Conservation (phyloP, 2,888 invertebrate species). For the Cryptus viduatorius region DNA sequence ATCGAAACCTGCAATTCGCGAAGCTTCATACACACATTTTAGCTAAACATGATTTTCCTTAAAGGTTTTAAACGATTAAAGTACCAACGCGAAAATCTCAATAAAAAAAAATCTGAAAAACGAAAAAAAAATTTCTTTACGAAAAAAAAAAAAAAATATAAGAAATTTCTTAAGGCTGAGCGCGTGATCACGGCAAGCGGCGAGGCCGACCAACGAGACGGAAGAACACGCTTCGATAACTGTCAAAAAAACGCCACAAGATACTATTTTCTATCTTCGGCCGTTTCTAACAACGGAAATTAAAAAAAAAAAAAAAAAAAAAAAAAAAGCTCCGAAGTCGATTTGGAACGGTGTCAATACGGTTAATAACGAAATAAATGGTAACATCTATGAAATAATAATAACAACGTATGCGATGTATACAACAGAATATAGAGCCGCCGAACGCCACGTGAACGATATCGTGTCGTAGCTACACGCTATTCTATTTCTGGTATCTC, state of each 20-base stretch:
- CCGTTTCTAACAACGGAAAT: background rate
- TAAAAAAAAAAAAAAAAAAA: slow-evolving; percentile 20
- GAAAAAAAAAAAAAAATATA: background rate
- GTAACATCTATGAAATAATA: background rate
- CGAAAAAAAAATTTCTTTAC: background rate
- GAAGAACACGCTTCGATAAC: slow-evolving; percentile 67
- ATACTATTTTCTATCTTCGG: slow-evolving; percentile 18
- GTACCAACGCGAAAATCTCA: background rate
- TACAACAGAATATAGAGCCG: slow-evolving; percentile 11
- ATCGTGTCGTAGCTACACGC: slow-evolving; percentile 21
- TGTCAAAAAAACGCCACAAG: slow-evolving; percentile 67
- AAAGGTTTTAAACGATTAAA: background rate
- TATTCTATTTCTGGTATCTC: slow-evolving; percentile 38
- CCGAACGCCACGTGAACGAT: slow-evolving; percentile 41
- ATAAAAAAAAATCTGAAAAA: background rate
- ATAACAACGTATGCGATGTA: slow-evolving; percentile 13
- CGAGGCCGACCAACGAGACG: slow-evolving; percentile 9
- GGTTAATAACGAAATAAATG: background rate
- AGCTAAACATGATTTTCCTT: background rate
- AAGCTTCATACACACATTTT: background rate
- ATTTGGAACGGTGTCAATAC: background rate
- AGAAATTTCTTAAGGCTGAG: background rate
- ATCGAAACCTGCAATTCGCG: no score
- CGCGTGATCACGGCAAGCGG: slow-evolving; percentile 13
- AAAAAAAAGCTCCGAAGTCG: background rate